Evolutionary conservation across 2,888 invertebrate genomes (phyloP).

Genomic region (Drosophila mayaguana): DNA sequence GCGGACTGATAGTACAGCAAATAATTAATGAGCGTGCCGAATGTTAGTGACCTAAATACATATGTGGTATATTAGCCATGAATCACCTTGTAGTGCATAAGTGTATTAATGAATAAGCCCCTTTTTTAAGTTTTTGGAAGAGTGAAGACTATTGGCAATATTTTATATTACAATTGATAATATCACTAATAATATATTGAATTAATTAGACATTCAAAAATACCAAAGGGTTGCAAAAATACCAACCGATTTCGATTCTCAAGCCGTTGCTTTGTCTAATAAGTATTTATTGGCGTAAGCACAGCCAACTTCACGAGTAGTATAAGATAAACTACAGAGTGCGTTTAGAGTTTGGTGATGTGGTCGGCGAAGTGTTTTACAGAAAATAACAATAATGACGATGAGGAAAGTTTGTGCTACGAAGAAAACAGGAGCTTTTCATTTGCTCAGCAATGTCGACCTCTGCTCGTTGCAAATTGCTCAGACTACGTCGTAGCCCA

Average conservation of each 20-base stretch:
- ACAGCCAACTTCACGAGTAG: conserved; percentile 40
- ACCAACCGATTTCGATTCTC: conserved; percentile 1
- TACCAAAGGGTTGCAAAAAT: conserved; percentile 7
- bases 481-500: conserved; percentile 59
- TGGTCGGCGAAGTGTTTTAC: neutral
- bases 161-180: neutral
- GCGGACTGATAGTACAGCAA: conserved; percentile 47
- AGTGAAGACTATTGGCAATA: neutral
- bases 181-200: neutral
- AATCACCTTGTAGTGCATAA: neutral
- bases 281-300: conserved; percentile 1
- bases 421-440: conserved; percentile 11
- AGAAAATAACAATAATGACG: conserved; percentile 14
- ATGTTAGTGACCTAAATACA: neutral
- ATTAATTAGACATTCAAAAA: neutral
- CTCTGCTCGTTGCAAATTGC: conserved; percentile 53
- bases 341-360: neutral
- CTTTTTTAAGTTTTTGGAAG: neutral
- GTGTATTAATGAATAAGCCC: no score
- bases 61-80: neutral
- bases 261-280: neutral
- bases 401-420: conserved; percentile 2
- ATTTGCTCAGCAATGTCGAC: conserved; percentile 13
- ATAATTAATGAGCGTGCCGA: conserved; percentile 22
- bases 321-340: neutral